Percentiles rank a stretch among this genome's conserved stretches.
phyloP scores from a whole-genome alignment of 2,797 vertebrate species.

The Hoplostethus atlanticus region DNA sequence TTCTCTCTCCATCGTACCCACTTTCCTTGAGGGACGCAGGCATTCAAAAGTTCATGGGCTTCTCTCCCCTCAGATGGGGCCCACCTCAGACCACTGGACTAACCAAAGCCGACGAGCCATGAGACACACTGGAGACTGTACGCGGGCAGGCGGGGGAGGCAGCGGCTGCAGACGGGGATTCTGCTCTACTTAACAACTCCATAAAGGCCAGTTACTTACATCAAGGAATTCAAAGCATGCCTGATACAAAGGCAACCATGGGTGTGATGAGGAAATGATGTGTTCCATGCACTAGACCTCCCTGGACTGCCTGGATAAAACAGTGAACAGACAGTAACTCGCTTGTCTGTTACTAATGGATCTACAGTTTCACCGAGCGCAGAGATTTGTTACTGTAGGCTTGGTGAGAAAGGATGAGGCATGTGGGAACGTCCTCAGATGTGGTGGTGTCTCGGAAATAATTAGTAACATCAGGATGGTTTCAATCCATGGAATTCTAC shows the following conservation, averaged over 20 bases:
- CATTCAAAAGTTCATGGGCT: conserved; percentile 47
- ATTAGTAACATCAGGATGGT: conserved; percentile 10
- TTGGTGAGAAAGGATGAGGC: neutral
- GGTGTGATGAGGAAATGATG: conserved; percentile 17
- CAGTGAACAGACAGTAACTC: neutral
- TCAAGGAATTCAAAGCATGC: conserved; percentile 14
- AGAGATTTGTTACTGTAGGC: neutral
- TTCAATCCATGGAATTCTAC: conserved; percentile 15
- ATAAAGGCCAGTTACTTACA: conserved; percentile 11
- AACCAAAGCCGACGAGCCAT: conserved; percentile 38
- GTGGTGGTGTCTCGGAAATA: conserved; percentile 2
- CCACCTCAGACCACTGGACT: conserved; percentile 43
- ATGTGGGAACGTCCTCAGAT: neutral
- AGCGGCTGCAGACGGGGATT: conserved; percentile 5
- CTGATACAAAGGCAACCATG: conserved; percentile 3
- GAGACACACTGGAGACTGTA: conserved; percentile 27
- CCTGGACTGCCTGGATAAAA: neutral
- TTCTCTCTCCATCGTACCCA: conserved; percentile 31
- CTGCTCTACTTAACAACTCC: conserved; percentile 32
- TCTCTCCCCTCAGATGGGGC: conserved; percentile 50
- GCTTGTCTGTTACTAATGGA: conserved; percentile 4
- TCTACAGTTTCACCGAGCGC: neutral
- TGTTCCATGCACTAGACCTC: conserved; percentile 6
- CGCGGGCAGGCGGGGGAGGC: conserved; percentile 24
- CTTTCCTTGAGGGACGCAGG: conserved; percentile 48